phyloP scores from a whole-genome alignment of 30 jellyfish, hydroid and myxozoan species.

The Turritopsis dohrnii region DNA sequence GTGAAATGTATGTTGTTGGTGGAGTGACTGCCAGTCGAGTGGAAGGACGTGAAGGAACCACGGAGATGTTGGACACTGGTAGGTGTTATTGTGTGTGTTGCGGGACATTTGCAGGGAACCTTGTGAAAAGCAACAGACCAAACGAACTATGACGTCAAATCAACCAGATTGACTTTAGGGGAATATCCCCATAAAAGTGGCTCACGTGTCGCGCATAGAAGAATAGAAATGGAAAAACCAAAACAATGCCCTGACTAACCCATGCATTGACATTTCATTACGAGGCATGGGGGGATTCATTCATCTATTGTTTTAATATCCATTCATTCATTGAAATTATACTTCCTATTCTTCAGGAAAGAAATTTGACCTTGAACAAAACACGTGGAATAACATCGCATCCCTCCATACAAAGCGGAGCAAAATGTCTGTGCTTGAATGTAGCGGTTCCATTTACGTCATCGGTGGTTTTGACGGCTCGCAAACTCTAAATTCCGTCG shows the following conservation, averaged over 20 bases:
- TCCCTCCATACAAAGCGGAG: slow-evolving; percentile 87
- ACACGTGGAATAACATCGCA: slow-evolving; percentile 74
- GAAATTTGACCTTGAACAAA: slow-evolving; percentile 79
- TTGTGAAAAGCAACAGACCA: too few species aligned
- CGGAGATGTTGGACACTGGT: slow-evolving; percentile 96
- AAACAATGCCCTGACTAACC: too few species aligned
- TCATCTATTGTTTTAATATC: too few species aligned
- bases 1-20: slow-evolving; percentile 92
- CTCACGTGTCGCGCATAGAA: too few species aligned
- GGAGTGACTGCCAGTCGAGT: slow-evolving; percentile 63
- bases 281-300: too few species aligned
- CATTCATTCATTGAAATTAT: neutral
- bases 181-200: too few species aligned
- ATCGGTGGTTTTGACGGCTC: slow-evolving; percentile 99
- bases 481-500: slow-evolving; percentile 91
- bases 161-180: too few species aligned
- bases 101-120: too few species aligned
- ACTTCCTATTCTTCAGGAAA: slow-evolving; percentile 40
- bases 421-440: slow-evolving; percentile 92
- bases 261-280: too few species aligned
- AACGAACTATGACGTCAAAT: too few species aligned
- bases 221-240: too few species aligned
- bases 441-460: slow-evolving; percentile 69
- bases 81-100: too few species aligned
- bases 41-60: slow-evolving; percentile 46